A percentile compares a stretch with the other conserved stretches of the same genome.
Conservation (phyloP, 2,888 invertebrate genomes). For the Mechanitis messenoides region DNA sequence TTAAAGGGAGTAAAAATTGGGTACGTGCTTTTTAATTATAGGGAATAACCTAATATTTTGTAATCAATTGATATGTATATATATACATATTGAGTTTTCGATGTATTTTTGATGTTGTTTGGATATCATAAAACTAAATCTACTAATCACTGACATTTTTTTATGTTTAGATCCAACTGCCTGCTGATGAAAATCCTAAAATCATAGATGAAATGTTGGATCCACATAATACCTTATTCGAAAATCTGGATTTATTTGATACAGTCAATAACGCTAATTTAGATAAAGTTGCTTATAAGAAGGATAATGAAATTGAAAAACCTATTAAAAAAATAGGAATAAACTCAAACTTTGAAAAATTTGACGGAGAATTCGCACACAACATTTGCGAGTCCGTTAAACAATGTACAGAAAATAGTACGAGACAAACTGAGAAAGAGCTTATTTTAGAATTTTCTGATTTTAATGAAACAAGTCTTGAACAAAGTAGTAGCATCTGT, state of each 20-base stretch:
- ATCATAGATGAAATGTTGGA: background rate
- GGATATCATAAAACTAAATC: background rate
- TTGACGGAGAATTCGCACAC: too few species aligned
- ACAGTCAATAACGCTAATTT: background rate
- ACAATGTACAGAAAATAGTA: too few species aligned
- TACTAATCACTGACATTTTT: background rate
- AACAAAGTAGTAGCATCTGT: background rate
- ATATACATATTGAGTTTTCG: too few species aligned
- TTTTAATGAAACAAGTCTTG: too few species aligned
- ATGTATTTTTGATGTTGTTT: background rate
- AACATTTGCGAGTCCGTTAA: too few species aligned
- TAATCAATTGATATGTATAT: too few species aligned
- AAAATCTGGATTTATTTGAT: conserved; percentile 1
- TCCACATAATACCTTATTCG: background rate
- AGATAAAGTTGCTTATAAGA: background rate
- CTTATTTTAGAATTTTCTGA: background rate
- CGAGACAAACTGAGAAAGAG: background rate
- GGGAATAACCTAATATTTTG: too few species aligned
- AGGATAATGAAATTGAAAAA: background rate
- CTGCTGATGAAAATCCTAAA: background rate
- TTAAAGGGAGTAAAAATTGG: background rate
- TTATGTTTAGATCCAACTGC: background rate
- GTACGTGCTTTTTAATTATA: background rate
- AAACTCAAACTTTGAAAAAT: too few species aligned
- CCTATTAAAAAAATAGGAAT: background rate